phyloP scores from a whole-genome alignment of 2,797 vertebrate species.

The Rhynchonycteris naso region DNA sequence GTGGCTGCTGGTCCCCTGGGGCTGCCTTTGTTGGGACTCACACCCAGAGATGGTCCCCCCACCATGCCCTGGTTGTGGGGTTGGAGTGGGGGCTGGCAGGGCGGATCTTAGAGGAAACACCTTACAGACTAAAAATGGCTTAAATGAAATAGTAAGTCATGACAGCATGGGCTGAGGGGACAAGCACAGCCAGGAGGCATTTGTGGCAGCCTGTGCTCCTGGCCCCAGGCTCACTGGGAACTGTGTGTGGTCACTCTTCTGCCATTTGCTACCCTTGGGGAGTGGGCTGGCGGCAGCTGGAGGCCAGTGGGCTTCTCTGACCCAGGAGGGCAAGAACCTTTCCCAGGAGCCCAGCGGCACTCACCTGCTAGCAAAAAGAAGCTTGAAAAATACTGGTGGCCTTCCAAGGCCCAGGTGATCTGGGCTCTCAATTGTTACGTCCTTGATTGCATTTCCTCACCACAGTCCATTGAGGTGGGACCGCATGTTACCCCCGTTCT shows the following conservation, averaged over 20 bases:
- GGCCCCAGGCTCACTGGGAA: background rate
- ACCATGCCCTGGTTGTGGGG: background rate
- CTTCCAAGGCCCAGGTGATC: background rate
- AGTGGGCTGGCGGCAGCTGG: background rate
- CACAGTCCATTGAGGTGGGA: background rate
- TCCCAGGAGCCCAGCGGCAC: background rate
- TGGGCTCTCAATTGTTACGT: background rate
- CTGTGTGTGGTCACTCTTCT: background rate
- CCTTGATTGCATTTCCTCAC: background rate
- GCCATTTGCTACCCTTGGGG: background rate
- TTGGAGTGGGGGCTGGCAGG: background rate
- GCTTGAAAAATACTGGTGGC: background rate
- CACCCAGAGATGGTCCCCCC: background rate
- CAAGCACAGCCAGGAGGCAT: background rate
- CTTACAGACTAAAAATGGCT: background rate
- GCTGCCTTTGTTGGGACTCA: slow-evolving; percentile 63
- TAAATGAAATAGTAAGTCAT: background rate
- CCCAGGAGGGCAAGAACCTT: background rate
- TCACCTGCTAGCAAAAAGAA: background rate
- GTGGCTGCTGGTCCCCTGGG: slow-evolving; percentile 30
- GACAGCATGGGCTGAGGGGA: background rate
- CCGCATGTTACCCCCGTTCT: background rate
- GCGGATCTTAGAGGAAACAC: background rate
- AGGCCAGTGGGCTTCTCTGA: background rate
- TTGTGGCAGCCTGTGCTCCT: background rate